Base-by-base conservation (phyloP, 2,888 invertebrate species). In the Cerceris rybyensis region DNA sequence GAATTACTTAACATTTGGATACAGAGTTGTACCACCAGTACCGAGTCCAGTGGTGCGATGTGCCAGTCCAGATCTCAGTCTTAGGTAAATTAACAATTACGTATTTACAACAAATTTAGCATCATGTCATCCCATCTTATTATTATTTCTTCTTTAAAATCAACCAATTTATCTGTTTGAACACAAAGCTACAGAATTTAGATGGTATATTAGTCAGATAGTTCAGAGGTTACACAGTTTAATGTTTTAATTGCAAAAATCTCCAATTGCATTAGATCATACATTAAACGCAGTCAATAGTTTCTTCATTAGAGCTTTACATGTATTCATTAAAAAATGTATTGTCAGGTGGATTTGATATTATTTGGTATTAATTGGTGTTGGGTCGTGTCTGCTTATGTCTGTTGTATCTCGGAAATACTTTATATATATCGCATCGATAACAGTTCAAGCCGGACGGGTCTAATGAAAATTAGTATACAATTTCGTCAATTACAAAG, bases 1-100 rank as follows among this genome's bases (percentile, higher is more conserved):
- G 91, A 99, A 99, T 93, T 99, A 99, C 93, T 95, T 98, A 87
- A 97, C 98, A 14, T 97, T 99, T 94, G 98, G 98, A 7, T 99
- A 99, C 93, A 95, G 98, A 67, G 96, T 99, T 59, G 98, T 98
- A 6, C 99, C 99, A 11, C 97, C 98, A 39, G 96, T 97, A 78
- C 96, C 97, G 0, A 96, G 96, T 90, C 96, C 97, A 0, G 95
- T 98, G 46, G 95, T 98, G 63, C 95, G 98, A 68, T 98, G 98
- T 92, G 98, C 98, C 46, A 98, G 98, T 83, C 98, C 98, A 0
- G 98, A 98, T 93, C 94, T 98, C 55, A 98, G 97, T 91, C 94
- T 98, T 87, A 97, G 98, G 97, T 97, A 94, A 92, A 79, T 85
- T 75, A 61, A 58, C 50, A 43, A 68, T 64, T 43, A 28, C 49